Evolutionary conservation across 2,888 invertebrate species (phyloP).

Genomic region (Drosophila meridionalis): DNA sequence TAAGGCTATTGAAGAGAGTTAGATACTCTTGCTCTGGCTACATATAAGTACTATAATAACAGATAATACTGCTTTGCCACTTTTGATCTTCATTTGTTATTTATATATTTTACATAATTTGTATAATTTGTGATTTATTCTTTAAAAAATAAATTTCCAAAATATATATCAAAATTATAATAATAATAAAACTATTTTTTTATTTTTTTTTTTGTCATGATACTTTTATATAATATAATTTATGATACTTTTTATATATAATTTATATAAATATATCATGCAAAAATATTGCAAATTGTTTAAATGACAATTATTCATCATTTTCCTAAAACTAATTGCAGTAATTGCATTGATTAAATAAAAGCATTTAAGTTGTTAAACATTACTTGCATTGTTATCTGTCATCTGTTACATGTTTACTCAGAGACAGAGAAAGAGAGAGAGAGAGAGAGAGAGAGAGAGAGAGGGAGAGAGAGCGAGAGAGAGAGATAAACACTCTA

Average conservation of each 20-base stretch:
- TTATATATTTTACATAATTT: too few relatives aligned
- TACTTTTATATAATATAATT: neutral
- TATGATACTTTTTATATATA: neutral
- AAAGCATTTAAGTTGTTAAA: slow-evolving; percentile 1
- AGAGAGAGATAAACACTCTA: neutral
- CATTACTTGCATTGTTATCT: slow-evolving; percentile 3
- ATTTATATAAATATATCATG: neutral
- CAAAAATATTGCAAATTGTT: slow-evolving; percentile 3
- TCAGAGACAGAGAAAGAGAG: too few relatives aligned
- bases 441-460: neutral
- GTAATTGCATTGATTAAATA: slow-evolving; percentile 1
- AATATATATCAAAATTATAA: too few relatives aligned
- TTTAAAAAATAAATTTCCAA: too few relatives aligned
- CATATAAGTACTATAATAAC: too few relatives aligned
- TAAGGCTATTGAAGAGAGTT: neutral
- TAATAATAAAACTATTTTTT: neutral
- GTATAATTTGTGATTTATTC: too few relatives aligned
- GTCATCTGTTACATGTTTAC: neutral
- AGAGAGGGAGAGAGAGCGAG: too few relatives aligned
- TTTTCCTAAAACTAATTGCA: neutral
- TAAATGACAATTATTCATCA: neutral
- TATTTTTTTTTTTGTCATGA: neutral
- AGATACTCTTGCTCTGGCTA: neutral
- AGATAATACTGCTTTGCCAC: too few relatives aligned
- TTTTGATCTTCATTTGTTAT: too few relatives aligned